Evolutionary conservation across 1,140 invertebrate genomes (phyloP), one percentile per base, ranked within the genome.

Genomic region (Hylaeus volcanicus): DNA sequence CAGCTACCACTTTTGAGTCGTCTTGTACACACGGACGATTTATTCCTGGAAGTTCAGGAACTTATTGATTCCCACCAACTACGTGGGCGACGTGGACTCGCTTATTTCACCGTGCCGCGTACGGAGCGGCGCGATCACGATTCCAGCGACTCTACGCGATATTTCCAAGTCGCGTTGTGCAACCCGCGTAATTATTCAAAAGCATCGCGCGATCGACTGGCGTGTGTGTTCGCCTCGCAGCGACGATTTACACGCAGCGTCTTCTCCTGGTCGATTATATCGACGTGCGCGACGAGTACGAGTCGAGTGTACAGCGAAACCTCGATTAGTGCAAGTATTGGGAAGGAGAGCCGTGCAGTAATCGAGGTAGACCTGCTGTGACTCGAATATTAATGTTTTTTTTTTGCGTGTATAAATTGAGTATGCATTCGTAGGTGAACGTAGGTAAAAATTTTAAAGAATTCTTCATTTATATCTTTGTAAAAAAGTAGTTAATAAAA

Each of bases 131-230:
- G 53, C 53, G 41, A 77, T 70, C 65, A 58, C 55, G 66, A 41
- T 71, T 56, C 64, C 56, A 76, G 65, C 66, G 45, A 4, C 65
- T 53, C 2, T 53, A 77, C 43, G 41, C 73, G 58, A 72, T 72
- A 55, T 55, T 55, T 63, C 39, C 76, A 78, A 78, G 48, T 26
- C 61, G 61, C 51, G 51, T 51, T 51, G 9, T 51, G 51, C 51
- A 51, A 51, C 51, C 51, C 9, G 51, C 68, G 76, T 78, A 78
- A 78, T 78, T 78, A 78, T 78, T 78, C 76, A 78, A 63, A 72
- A 41, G 68, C 68, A 63, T 71, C 76, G 76, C 65, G 64, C 74
- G 71, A 63, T 74, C 71, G 71, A 72, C 69, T 43, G 6, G 53
- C 60, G n/a, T 39, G 8, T 26, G 26, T n/a, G 26, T 9, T 39